These are phyloP conservation scores for Tauraco erythrolophus DNA, from an alignment of 2,113 vertebrate genomes.

Conservation along the genomic window DNA sequence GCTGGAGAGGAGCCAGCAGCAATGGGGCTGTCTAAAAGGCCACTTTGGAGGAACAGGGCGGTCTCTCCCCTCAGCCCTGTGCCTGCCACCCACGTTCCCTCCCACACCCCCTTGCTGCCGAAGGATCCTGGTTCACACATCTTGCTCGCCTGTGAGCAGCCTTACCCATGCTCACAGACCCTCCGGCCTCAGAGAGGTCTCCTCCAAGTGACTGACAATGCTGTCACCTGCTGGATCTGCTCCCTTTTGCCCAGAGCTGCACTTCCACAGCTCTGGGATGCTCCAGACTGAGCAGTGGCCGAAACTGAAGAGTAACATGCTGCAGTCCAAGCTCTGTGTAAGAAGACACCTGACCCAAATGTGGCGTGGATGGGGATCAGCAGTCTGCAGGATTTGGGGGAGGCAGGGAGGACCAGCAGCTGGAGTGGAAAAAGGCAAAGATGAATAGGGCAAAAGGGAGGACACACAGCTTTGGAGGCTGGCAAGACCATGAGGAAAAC, in stretches of 20 bases:
- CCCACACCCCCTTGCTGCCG: neutral
- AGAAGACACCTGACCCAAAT: neutral
- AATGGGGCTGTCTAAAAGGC: neutral
- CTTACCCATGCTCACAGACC: fast-evolving
- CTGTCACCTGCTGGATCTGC: fast-evolving
- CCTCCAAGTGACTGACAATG: neutral
- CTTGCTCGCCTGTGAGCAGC: neutral
- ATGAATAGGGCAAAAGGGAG: neutral
- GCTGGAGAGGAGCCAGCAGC: neutral
- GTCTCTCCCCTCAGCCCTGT: fast-evolving
- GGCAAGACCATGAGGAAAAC: neutral
- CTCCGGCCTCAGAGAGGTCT: neutral
- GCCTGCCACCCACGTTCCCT: fast-evolving
- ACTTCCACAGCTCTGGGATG: neutral
- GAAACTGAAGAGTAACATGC: neutral
- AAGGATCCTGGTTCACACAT: neutral
- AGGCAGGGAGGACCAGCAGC: neutral
- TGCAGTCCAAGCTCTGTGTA: neutral
- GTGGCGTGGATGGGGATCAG: neutral
- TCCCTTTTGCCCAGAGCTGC: neutral
- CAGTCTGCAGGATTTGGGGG: neutral
- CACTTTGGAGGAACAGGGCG: fast-evolving
- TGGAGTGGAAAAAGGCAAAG: neutral
- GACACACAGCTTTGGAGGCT: fast-evolving
- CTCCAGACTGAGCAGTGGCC: neutral